phyloP scores from a whole-genome alignment of 2,113 vertebrate species.

The Glaucomys volans region DNA sequence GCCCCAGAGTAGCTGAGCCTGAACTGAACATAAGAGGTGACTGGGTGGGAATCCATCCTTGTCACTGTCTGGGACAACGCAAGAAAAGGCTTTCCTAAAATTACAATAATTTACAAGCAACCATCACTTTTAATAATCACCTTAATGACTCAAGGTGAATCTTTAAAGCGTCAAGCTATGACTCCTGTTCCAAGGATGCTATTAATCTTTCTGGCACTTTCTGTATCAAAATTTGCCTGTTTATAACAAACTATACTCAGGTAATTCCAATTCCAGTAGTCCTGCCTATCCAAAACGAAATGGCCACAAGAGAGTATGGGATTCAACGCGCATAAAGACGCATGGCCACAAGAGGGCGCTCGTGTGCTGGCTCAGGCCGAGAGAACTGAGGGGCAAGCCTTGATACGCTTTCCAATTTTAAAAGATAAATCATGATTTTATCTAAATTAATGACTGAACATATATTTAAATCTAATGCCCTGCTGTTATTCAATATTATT shows the following conservation, averaged over 20 bases:
- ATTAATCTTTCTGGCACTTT: background rate
- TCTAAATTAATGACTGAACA: background rate
- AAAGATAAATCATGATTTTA: background rate
- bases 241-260: background rate
- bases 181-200: background rate
- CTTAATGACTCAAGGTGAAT: background rate
- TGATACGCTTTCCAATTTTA: background rate
- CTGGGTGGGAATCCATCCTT: background rate
- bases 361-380: fast-evolving
- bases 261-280: background rate
- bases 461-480: background rate
- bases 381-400: background rate
- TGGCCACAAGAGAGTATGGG: fast-evolving
- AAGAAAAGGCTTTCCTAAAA: background rate
- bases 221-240: background rate
- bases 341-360: background rate
- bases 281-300: background rate
- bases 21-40: background rate
- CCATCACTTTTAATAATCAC: background rate
- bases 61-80: background rate
- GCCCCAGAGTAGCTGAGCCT: background rate
- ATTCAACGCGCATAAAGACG: background rate
- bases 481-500: background rate
- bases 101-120: background rate
- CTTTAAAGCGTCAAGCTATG: background rate